Base-by-base conservation (phyloP, 2,113 vertebrate species). In the Lagopus leucura region DNA sequence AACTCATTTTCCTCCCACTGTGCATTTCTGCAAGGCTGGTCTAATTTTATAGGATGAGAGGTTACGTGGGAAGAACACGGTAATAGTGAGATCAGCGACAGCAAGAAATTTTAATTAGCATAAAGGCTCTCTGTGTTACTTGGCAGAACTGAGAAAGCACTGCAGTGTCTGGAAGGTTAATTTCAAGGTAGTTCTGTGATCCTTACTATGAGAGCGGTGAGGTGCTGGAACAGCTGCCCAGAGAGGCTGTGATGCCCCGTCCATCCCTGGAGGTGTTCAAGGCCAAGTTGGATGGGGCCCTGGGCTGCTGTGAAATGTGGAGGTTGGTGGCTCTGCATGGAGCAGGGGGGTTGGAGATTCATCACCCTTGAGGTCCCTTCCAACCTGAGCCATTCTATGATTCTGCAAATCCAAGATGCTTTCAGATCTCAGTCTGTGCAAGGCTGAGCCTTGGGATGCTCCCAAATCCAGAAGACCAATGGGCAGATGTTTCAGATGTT, bases 31-130 rank as follows among this genome's bases (percentile, higher is more conserved):
- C 81, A 52, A 88, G 71, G 50, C 80, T 85, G 38, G 13, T 67
- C 86, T 95, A 24, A 77, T 95, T 94, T 85, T 82, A 71, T 18
- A 82, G 80, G 77, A 69, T 38, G 64, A 82, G 50, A 88, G 25
- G 25, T 32, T 71, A 48, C 3, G 36, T 8, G 70, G 87, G 71
- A 91, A 28, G 50, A 90, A 43, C 1, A 2, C 64, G 64, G 55
- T 84, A 77, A 92, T 71, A 92, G 42, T 1, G 2, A 63, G 38
- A 89, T 80, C 83, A 55, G 64, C 20, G 48, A 64, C 25, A 64
- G 17, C n/a, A 70, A 61, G 42, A 47, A 18, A 38, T 61, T 75
- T 70, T 63, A 65, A 85, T 72, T 47, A 50, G 79, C 7, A 47
- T 52, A 43, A 50, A 77, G 10, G 54, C 40, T 85, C 15, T 82